Evolutionary conservation across 2,888 invertebrate species (phyloP).

Genomic region (Chironomus riparius): DNA sequence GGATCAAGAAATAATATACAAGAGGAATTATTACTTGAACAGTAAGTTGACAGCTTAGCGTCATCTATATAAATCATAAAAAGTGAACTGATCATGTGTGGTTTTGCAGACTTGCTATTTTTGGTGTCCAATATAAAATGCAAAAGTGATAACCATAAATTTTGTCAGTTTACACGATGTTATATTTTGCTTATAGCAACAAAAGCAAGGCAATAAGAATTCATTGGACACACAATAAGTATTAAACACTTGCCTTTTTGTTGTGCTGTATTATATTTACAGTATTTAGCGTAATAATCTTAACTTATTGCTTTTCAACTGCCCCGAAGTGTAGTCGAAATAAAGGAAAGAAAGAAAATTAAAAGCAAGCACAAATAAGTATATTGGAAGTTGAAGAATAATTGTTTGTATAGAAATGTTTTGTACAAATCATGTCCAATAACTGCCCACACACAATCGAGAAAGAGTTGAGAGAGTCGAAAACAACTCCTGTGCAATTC

Average conservation of each 20-base stretch:
- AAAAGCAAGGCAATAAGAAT: no score
- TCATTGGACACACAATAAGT: neutral
- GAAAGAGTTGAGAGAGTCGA: neutral
- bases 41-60: slow-evolving; percentile 16
- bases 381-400: neutral
- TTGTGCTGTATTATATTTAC: neutral
- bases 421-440: slow-evolving; percentile 22
- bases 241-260: neutral
- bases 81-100: neutral
- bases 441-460: slow-evolving; percentile 8
- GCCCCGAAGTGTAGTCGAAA: neutral
- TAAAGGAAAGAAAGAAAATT: neutral
- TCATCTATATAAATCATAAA: slow-evolving; percentile 19
- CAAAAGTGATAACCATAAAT: slow-evolving; percentile 6
- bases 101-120: neutral
- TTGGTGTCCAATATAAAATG: neutral
- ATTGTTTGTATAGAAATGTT: slow-evolving; percentile 10
- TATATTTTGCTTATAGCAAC: no score
- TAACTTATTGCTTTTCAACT: slow-evolving; percentile 16
- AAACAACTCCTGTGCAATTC: slow-evolving; percentile 8
- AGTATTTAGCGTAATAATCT: neutral
- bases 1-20: no score
- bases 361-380: neutral
- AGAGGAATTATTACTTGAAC: neutral
- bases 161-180: neutral